Percentiles rank a stretch among this genome's conserved stretches.
Evolutionary conservation across 2,797 vertebrate genomes (phyloP).

Genomic region (Amphiprion clarkii): DNA sequence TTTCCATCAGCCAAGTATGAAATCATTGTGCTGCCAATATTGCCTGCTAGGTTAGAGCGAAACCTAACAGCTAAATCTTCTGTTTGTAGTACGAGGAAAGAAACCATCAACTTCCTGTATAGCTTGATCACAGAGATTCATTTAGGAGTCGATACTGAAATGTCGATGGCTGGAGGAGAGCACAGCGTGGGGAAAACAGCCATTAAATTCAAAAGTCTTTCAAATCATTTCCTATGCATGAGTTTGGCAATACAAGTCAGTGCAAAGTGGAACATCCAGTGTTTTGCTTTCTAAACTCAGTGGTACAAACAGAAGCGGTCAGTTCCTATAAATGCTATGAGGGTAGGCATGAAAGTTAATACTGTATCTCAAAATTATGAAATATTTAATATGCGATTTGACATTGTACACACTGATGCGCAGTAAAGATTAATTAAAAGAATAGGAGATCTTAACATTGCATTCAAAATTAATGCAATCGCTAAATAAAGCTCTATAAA

Average conservation of each 20-base stretch:
- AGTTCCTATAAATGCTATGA: constrained; percentile 20
- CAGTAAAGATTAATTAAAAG: constrained; percentile 30
- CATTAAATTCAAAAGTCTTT: constrained; percentile 67
- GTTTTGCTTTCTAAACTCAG: constrained; percentile 54
- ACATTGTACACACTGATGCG: constrained; percentile 11
- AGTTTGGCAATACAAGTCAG: constrained; percentile 46
- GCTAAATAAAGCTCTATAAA: constrained; percentile 40
- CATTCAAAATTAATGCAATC: constrained; percentile 9
- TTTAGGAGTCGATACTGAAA: constrained; percentile 65
- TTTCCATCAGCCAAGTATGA: constrained; percentile 79
- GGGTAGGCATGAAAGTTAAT: constrained; percentile 33
- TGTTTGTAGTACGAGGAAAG: constrained; percentile 72
- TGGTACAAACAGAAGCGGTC: constrained; percentile 56
- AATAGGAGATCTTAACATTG: constrained; percentile 11
- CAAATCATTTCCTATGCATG: constrained; percentile 64
- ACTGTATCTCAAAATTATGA: constrained; percentile 25
- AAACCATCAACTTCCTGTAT: constrained; percentile 69
- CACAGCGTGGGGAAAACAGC: constrained; percentile 36
- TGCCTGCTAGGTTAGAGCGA: constrained; percentile 69
- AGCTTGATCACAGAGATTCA: constrained; percentile 78
- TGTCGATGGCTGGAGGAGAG: constrained; percentile 27
- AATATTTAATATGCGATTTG: constrained; percentile 43
- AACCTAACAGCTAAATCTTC: constrained; percentile 66
- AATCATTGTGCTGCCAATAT: constrained; percentile 75
- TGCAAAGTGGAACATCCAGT: constrained; percentile 57